Evolutionary conservation across 1,140 invertebrate genomes (phyloP).

Genomic region (Halictus rubicundus): DNA sequence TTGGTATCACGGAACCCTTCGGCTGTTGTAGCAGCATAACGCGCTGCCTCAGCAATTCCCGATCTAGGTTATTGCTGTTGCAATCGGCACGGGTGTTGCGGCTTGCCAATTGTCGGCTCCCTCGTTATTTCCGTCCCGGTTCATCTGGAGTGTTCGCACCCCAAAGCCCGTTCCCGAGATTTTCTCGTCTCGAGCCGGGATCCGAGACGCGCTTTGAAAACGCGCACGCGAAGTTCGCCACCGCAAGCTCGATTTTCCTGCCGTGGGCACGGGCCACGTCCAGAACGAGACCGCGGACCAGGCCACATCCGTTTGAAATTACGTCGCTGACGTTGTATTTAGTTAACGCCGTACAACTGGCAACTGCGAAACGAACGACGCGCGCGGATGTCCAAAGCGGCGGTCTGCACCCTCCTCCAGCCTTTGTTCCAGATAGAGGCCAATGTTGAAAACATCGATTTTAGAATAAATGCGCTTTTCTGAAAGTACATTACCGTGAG

Average conservation of each 20-base stretch:
- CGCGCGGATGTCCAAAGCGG: background rate
- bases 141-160: background rate
- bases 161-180: background rate
- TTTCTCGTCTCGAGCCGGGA: background rate
- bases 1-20: no score
- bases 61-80: slow-evolving; percentile 66
- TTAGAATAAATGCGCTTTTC: no score
- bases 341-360: slow-evolving; percentile 15
- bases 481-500: no score
- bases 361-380: slow-evolving; percentile 1
- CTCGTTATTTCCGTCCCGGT: slow-evolving; percentile 31
- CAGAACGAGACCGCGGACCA: slow-evolving; percentile 42
- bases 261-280: background rate
- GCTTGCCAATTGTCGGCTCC: slow-evolving; percentile 60
- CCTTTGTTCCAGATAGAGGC: background rate
- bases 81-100: slow-evolving; percentile 60
- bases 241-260: slow-evolving; percentile 43
- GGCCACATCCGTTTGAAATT: slow-evolving; percentile 49
- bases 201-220: slow-evolving; percentile 17
- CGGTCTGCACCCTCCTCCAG: background rate
- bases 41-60: slow-evolving; percentile 58
- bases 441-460: no score
- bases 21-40: no score
- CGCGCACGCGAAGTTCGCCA: slow-evolving; percentile 35
- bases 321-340: slow-evolving; percentile 29